Evolutionary conservation across 1,140 invertebrate species (phyloP).

Genomic region (Eulimnadia texana): DNA sequence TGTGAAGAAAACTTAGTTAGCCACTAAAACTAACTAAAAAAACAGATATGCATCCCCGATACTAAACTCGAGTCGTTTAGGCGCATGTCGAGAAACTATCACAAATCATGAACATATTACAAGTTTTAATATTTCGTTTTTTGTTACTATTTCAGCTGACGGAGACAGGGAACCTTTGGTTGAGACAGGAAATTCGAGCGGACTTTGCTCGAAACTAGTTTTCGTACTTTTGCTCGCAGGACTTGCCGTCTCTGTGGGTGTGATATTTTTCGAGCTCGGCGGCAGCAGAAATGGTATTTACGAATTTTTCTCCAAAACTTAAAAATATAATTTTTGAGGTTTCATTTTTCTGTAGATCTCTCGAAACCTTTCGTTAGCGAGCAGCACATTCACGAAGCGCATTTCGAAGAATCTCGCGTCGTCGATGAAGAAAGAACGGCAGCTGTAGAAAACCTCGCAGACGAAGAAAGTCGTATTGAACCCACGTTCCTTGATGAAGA

Average conservation of each 20-base stretch:
- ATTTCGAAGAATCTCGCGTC: neutral
- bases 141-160: conserved; percentile 12
- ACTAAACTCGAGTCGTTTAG: too few species aligned
- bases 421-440: neutral
- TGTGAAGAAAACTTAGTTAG: too few species aligned
- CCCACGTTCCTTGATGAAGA: neutral
- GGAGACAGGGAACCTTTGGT: conserved; percentile 26
- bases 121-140: neutral
- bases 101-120: too few species aligned
- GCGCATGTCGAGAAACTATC: too few species aligned
- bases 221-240: conserved; percentile 57
- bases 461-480: neutral
- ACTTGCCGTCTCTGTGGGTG: conserved; percentile 49
- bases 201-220: conserved; percentile 63
- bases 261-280: conserved; percentile 62
- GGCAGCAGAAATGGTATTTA: conserved; percentile 50
- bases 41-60: too few species aligned
- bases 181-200: conserved; percentile 53
- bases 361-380: neutral
- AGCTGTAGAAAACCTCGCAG: neutral
- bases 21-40: too few species aligned
- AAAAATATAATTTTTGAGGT: neutral
- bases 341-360: too few species aligned
- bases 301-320: neutral
- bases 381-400: neutral